Percentiles rank a stretch among this genome's conserved stretches.
These are phyloP conservation scores for Morinoia aosen DNA, from an alignment of 2,888 invertebrate genomes.

Conservation along the genomic window DNA sequence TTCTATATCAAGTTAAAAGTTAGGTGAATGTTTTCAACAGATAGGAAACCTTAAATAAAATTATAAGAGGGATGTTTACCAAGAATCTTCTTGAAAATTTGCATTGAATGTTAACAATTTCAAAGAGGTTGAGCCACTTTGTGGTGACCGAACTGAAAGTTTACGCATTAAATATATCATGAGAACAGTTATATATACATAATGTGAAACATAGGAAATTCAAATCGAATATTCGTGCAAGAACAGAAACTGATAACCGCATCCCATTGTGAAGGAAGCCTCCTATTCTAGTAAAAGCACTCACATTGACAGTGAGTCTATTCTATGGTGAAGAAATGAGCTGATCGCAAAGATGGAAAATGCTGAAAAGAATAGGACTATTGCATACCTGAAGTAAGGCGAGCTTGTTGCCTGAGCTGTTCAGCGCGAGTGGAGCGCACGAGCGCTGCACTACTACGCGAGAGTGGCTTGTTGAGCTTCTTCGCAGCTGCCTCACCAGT, in stretches of 20 bases:
- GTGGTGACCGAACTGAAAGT: background rate
- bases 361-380: background rate
- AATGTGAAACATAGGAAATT: background rate
- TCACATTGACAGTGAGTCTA: slow-evolving; percentile 33
- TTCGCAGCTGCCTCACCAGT: slow-evolving; percentile 57
- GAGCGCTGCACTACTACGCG: slow-evolving; percentile 66
- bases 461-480: slow-evolving; percentile 62
- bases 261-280: slow-evolving; percentile 48
- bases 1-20: background rate
- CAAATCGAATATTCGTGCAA: slow-evolving; percentile 21
- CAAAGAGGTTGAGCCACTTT: background rate
- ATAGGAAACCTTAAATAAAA: background rate
- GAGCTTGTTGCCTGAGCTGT: slow-evolving; percentile 70
- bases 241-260: slow-evolving; percentile 24
- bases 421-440: slow-evolving; percentile 73
- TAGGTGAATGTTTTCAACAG: background rate
- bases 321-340: slow-evolving; percentile 34
- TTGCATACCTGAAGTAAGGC: slow-evolving; percentile 41
- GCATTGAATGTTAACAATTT: background rate
- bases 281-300: slow-evolving; percentile 36
- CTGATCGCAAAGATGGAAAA: background rate
- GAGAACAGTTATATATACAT: background rate
- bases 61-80: background rate
- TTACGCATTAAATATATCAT: background rate
- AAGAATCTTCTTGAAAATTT: background rate